Evolutionary conservation across 2,113 vertebrate species (phyloP).

Genomic region (Atlantisia rogersi): DNA sequence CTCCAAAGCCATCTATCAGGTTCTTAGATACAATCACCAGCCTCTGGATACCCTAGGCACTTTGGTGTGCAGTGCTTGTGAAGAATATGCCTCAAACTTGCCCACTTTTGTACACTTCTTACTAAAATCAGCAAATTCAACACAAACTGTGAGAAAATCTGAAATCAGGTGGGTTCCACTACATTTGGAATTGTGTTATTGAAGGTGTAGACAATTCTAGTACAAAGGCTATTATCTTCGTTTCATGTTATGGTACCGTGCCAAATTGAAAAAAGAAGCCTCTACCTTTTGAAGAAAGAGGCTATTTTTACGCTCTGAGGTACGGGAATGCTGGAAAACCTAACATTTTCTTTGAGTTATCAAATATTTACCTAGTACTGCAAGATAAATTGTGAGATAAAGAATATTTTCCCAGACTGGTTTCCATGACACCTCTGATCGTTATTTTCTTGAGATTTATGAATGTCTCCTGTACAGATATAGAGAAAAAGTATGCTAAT

Average conservation of each 20-base stretch:
- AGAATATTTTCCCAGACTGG: neutral
- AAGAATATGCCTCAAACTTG: neutral
- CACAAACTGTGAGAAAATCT: neutral
- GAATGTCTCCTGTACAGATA: neutral
- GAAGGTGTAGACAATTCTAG: neutral
- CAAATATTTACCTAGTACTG: neutral
- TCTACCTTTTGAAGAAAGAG: neutral
- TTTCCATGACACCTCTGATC: neutral
- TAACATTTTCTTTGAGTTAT: neutral
- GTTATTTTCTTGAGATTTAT: neutral
- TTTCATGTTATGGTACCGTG: neutral
- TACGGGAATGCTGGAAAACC: neutral
- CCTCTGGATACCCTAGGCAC: neutral
- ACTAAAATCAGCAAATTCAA: neutral
- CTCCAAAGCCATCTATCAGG: neutral
- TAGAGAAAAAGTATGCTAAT: neutral
- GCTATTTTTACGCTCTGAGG: neutral
- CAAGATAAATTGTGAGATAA: neutral
- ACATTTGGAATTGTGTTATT: neutral
- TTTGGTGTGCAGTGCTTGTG: accelerated
- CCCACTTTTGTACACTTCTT: neutral
- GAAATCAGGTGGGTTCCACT: neutral
- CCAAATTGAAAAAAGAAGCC: neutral
- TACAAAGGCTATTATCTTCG: neutral
- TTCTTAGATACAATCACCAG: neutral